Evolutionary conservation across 2,113 vertebrate genomes (phyloP).

Genomic region (Cathartes aura): DNA sequence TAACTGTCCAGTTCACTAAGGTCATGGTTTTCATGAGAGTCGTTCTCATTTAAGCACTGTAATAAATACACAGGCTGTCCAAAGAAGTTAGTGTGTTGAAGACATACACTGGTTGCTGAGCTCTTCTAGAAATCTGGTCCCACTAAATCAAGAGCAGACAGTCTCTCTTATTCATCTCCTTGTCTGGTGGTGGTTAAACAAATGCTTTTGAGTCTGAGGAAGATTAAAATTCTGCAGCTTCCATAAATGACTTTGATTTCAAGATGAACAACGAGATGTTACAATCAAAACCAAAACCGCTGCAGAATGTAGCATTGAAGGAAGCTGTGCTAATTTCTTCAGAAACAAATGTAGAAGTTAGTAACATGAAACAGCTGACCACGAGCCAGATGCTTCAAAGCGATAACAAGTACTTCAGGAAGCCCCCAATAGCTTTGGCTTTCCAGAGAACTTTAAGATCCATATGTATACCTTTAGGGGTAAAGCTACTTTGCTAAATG

Average conservation of each 20-base stretch:
- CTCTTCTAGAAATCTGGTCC: conserved; percentile 53
- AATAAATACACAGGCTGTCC: background rate
- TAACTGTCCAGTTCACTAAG: background rate
- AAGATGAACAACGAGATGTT: conserved; percentile 50
- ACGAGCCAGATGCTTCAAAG: conserved; percentile 53
- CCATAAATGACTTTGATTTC: conserved; percentile 66
- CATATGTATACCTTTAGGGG: conserved; percentile 22
- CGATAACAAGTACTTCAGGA: conserved; percentile 31
- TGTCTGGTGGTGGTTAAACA: conserved; percentile 69
- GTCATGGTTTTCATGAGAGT: background rate
- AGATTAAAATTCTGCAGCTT: conserved; percentile 64
- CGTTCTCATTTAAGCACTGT: background rate
- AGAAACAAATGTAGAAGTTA: conserved; percentile 63
- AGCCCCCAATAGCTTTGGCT: conserved; percentile 37
- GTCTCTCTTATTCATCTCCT: conserved; percentile 41
- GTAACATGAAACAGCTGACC: conserved; percentile 60
- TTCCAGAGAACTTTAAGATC: conserved; percentile 33
- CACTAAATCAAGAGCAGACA: conserved; percentile 53
- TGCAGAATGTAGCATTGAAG: conserved; percentile 25
- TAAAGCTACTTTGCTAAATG: background rate
- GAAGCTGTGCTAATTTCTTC: conserved; percentile 56
- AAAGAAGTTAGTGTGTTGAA: background rate
- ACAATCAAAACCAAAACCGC: conserved; percentile 58
- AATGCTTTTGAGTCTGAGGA: conserved; percentile 63
- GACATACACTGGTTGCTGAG: background rate